Conservation (phyloP, 2,113 vertebrate genomes). For the Megatriorchis doriae region DNA sequence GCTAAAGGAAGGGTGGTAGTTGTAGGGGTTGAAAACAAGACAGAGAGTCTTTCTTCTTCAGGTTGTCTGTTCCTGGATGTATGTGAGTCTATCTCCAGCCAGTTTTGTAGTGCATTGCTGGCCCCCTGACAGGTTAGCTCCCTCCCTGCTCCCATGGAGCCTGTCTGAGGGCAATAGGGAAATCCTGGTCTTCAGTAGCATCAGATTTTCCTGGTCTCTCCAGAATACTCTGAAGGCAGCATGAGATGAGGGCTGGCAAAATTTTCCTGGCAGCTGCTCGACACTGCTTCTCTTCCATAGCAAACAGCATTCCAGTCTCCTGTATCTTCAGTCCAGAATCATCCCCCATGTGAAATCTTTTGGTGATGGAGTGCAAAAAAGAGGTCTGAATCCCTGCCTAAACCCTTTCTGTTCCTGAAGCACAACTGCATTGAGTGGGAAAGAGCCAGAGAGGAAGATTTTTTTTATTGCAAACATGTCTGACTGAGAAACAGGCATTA, state of each 20-base stretch:
- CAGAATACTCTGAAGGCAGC: neutral
- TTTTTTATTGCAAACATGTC: neutral
- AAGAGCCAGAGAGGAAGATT: neutral
- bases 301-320: neutral
- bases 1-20: neutral
- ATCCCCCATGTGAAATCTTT: neutral
- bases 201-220: neutral
- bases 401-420: neutral
- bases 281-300: neutral
- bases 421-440: neutral
- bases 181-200: neutral
- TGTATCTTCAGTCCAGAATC: neutral
- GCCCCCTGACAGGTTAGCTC: neutral
- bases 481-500: neutral
- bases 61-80: neutral
- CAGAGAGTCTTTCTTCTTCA: neutral
- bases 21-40: neutral
- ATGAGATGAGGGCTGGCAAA: neutral
- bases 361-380: neutral
- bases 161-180: neutral
- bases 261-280: neutral
- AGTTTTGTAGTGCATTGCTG: neutral
- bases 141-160: neutral
- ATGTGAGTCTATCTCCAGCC: neutral
- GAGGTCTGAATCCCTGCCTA: neutral